Conservation (phyloP, 2,113 vertebrate genomes). For the Gadus macrocephalus region DNA sequence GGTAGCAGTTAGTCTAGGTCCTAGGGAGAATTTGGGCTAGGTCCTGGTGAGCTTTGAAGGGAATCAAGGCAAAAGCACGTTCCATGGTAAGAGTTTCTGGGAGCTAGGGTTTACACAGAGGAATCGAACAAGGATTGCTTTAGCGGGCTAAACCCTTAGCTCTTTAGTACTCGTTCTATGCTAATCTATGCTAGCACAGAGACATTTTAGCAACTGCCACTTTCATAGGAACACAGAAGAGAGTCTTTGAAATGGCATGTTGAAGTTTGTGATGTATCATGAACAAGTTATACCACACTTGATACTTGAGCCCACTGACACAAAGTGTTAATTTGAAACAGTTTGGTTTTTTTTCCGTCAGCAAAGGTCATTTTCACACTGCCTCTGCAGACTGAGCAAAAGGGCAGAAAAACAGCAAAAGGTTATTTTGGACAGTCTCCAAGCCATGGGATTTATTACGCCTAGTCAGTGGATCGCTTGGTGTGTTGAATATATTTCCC, state of each 20-base stretch:
- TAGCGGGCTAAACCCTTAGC: slow-evolving; percentile 44
- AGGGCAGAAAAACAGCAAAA: slow-evolving; percentile 45
- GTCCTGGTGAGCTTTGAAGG: no score
- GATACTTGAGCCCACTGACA: neutral
- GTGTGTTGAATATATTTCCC: slow-evolving; percentile 75
- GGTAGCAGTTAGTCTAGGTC: no score
- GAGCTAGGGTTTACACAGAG: slow-evolving; percentile 22
- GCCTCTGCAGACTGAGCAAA: slow-evolving; percentile 36
- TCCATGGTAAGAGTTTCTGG: slow-evolving; percentile 11
- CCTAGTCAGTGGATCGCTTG: slow-evolving; percentile 67
- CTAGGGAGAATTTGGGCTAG: no score
- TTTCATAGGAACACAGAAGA: slow-evolving; percentile 34
- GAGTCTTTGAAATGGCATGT: slow-evolving; percentile 20
- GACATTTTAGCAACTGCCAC: slow-evolving; percentile 35
- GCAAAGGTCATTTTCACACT: slow-evolving; percentile 16
- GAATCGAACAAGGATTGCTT: slow-evolving; percentile 38
- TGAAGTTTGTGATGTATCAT: slow-evolving; percentile 26
- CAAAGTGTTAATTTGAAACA: slow-evolving; percentile 19
- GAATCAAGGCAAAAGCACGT: no score
- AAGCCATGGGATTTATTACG: slow-evolving; percentile 71
- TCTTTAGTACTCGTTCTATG: slow-evolving; percentile 35
- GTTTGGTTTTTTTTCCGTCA: slow-evolving; percentile 17
- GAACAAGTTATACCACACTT: slow-evolving; percentile 3
- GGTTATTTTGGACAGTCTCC: slow-evolving; percentile 62
- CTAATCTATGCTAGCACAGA: slow-evolving; percentile 31